Conservation (phyloP, 2,888 invertebrate species). For the Boloria euphrosyne region DNA sequence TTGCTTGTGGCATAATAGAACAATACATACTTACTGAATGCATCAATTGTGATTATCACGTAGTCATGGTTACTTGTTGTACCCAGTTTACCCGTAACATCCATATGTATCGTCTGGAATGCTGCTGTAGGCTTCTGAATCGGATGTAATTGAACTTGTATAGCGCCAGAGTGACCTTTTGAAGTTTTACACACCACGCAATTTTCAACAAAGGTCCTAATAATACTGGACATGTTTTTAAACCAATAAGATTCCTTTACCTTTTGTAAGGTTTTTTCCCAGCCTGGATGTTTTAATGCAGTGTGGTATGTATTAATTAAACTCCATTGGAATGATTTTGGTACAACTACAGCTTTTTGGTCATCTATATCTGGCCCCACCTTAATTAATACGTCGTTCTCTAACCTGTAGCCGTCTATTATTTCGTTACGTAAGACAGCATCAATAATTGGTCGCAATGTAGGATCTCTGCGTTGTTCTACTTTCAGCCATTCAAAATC, state of each 20-base stretch:
- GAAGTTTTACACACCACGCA: slow-evolving; percentile 39
- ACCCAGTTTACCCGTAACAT: slow-evolving; percentile 42
- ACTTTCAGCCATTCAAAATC: slow-evolving; percentile 43
- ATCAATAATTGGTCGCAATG: slow-evolving; percentile 28
- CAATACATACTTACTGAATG: slow-evolving; percentile 31
- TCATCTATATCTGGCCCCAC: no score
- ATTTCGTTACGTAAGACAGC: not conserved
- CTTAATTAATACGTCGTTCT: no score
- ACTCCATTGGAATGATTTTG: slow-evolving; percentile 20
- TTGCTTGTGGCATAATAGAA: slow-evolving; percentile 31
- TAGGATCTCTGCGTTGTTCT: slow-evolving; percentile 38
- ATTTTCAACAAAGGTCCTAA: slow-evolving; percentile 24
- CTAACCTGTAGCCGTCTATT: no score
- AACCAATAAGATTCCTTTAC: slow-evolving; percentile 18
- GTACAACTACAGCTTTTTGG: not conserved
- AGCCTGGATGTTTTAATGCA: slow-evolving; percentile 40
- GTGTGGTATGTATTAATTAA: slow-evolving; percentile 35
- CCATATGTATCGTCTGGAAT: slow-evolving; percentile 34
- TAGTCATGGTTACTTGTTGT: slow-evolving; percentile 36
- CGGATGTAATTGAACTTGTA: slow-evolving; percentile 39
- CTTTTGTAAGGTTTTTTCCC: slow-evolving; percentile 43
- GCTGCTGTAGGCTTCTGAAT: slow-evolving; percentile 29
- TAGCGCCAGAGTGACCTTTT: slow-evolving; percentile 39
- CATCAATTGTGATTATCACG: slow-evolving; percentile 42
- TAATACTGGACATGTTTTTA: not conserved